Conservation (phyloP, 2,888 invertebrate species). For the Rambutsinella grinnellia region DNA sequence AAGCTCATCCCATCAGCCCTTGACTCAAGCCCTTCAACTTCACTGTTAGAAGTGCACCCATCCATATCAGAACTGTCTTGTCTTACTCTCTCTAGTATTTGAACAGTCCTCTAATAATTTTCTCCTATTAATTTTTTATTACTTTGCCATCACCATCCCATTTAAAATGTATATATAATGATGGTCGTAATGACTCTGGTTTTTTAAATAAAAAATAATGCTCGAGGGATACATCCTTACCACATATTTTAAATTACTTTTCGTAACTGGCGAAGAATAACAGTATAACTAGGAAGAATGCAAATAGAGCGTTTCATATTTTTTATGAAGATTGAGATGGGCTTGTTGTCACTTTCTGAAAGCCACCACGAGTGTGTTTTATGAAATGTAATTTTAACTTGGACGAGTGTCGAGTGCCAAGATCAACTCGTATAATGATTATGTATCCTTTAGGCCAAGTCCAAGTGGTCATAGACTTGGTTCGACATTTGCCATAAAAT, state of each 20-base stretch:
- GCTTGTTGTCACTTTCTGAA: not conserved
- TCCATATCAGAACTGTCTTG: no score
- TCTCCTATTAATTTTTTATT: not conserved
- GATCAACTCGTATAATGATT: not conserved
- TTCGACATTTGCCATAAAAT: not conserved
- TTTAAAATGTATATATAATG: not conserved
- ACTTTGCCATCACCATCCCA: not conserved
- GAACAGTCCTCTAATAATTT: not conserved
- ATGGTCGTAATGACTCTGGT: slow-evolving; percentile 20
- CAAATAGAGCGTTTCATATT: slow-evolving; percentile 26
- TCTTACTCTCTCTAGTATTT: not conserved
- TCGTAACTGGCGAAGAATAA: not conserved
- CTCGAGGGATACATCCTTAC: not conserved
- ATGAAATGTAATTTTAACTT: not conserved
- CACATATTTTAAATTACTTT: not conserved
- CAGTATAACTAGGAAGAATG: slow-evolving; percentile 1
- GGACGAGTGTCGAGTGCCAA: not conserved
- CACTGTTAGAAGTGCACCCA: not conserved
- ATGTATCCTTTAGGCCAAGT: no score
- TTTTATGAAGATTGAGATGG: no score
- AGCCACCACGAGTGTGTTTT: not conserved
- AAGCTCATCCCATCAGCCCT: no score
- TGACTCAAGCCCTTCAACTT: not conserved
- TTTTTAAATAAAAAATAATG: not conserved
- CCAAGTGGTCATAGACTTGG: no score